A percentile compares a stretch with the other conserved stretches of the same genome.
phyloP scores from a whole-genome alignment of 1,140 invertebrate species.

The Sesamia nonagrioides region DNA sequence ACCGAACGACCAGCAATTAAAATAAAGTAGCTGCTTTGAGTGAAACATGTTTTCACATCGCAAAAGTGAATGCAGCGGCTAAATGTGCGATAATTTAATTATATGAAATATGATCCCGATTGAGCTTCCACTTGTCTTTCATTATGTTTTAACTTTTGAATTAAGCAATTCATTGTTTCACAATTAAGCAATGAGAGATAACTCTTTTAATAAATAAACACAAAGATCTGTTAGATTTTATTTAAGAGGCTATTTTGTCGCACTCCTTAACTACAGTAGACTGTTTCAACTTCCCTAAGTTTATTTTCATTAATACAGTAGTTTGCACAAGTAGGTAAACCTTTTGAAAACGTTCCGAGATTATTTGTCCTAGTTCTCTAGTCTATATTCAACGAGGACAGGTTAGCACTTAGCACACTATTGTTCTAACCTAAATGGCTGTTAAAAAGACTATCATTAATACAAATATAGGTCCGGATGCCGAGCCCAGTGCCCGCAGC shows the following conservation, averaged over 20 bases:
- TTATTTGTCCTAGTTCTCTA: background rate
- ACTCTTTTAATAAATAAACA: background rate
- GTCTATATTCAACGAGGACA: background rate
- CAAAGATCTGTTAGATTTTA: too few species aligned
- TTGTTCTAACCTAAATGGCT: background rate
- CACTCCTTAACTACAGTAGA: too few species aligned
- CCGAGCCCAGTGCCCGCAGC: slow-evolving; percentile 8
- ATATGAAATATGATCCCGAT: background rate
- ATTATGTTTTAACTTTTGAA: background rate
- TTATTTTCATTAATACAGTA: too few species aligned
- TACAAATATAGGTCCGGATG: slow-evolving; percentile 35
- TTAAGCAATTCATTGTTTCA: too few species aligned
- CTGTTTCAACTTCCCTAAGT: too few species aligned
- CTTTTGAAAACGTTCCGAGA: background rate
- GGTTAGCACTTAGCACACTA: background rate
- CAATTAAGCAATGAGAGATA: background rate
- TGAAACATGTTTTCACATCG: background rate
- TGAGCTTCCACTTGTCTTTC: background rate
- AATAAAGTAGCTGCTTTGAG: background rate
- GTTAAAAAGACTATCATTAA: slow-evolving; percentile 22
- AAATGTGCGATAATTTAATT: background rate
- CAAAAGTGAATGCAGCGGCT: background rate
- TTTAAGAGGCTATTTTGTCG: too few species aligned
- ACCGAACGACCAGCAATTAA: background rate
- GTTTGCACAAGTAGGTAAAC: too few species aligned